These are phyloP conservation scores for Macrochelys suwanniensis DNA, from an alignment of 2,797 vertebrate species.

Conservation along the genomic window DNA sequence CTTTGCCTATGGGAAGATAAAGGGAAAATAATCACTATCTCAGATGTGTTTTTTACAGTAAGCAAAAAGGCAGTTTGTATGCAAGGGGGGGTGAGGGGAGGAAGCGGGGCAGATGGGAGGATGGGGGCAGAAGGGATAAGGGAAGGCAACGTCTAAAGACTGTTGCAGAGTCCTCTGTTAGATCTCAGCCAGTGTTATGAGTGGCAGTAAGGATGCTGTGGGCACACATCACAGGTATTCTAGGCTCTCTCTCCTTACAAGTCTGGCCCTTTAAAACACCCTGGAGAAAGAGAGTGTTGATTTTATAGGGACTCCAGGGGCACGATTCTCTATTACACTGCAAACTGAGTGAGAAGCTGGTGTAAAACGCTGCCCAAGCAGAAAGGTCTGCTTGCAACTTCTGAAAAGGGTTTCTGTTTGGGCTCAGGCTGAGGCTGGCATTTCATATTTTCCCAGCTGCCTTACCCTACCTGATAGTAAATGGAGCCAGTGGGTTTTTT, in stretches of 20 bases:
- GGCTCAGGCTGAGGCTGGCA: neutral
- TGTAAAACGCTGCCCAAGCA: neutral
- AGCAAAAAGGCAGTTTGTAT: neutral
- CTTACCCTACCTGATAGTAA: conserved; percentile 43
- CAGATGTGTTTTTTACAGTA: neutral
- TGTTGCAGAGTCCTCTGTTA: neutral
- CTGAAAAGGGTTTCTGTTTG: neutral
- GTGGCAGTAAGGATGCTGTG: neutral
- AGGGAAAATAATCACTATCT: neutral
- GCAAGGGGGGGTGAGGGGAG: neutral
- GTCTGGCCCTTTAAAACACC: neutral
- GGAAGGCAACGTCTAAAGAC: neutral
- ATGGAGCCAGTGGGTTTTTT: conserved; percentile 46
- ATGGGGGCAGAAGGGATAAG: neutral
- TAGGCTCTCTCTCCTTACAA: neutral
- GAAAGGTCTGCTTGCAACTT: neutral
- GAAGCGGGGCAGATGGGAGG: neutral
- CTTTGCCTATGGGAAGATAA: neutral
- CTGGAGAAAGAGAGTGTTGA: neutral
- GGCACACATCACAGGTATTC: neutral
- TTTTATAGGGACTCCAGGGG: neutral
- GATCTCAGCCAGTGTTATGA: neutral
- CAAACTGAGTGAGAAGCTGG: neutral
- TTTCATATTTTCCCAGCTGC: conserved; percentile 19
- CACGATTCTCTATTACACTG: neutral